Base-by-base conservation (phyloP, 1,140 invertebrate genomes). In the Drosophila sucinea region DNA sequence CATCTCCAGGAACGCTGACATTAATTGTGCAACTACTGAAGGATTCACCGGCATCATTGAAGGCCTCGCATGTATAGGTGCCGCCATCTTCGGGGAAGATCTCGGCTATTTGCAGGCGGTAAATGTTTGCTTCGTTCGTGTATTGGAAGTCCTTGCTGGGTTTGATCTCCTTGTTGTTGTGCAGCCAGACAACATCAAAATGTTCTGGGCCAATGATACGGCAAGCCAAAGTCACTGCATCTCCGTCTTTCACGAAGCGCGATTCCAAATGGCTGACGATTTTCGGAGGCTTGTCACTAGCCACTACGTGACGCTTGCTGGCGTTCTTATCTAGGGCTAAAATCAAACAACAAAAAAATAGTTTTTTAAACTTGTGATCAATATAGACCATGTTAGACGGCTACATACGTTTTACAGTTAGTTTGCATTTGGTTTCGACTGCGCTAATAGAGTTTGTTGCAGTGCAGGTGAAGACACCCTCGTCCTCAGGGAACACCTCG, bases 161-260 rank as follows among this genome's bases (percentile, higher is more conserved):
- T 92, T 98, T 98, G 80, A 99, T 98, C 92, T 98, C 97, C 92
- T 98, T 98, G 92, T 98, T 98, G 91, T 98, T 98, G 92, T 98
- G 97, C 51, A 99, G 94, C 98, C 98, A 99, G 55, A 97, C 94
- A 1, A 98, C 97, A 90, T 98, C 97, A 91, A 98, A 98, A 77
- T 97, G 96, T 74, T 96, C 94, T 4, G 97, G 95, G 6, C 97
- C 97, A 82, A 96, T 96, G 77, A 99, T 97, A 81, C 96, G 95
- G 92, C 97, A 98, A 40, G 95, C 95, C 40, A 99, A 92, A 32
- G 95, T 96, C 11, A 98, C 95, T 1, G 96, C 93, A 67, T 98
- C 97, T 11, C 97, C 98, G 91, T 98, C 97, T 56, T 95, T 96
- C 1, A 98, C 97, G 70, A 95, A 95, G 83, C 94, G 94, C 32